Evolutionary conservation across 2,888 invertebrate species (phyloP).

Genomic region (Congeria kusceri): DNA sequence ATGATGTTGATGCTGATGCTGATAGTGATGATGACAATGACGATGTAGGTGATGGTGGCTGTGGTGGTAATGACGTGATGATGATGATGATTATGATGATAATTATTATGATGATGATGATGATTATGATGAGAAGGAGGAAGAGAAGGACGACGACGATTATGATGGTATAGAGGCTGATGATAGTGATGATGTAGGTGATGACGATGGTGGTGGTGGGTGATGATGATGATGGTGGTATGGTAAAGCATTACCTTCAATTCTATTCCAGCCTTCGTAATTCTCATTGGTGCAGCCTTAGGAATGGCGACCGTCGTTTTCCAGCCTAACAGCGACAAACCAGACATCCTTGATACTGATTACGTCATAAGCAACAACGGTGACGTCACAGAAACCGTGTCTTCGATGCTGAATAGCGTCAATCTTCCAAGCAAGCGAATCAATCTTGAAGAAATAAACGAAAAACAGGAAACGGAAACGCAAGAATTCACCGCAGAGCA

Average conservation of each 20-base stretch:
- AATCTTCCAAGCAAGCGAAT: constrained; percentile 25
- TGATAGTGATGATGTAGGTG: no score
- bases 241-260: no score
- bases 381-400: constrained; percentile 49
- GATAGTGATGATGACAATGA: no score
- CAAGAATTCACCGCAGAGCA: constrained; percentile 37
- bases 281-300: constrained; percentile 57
- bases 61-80: not conserved
- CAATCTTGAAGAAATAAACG: constrained; percentile 20
- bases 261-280: constrained; percentile 53
- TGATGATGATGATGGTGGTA: not conserved
- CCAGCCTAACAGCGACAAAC: constrained; percentile 49
- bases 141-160: no score
- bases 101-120: no score
- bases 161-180: no score
- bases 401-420: constrained; percentile 41
- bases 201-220: not conserved
- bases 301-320: constrained; percentile 65
- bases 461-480: constrained; percentile 40
- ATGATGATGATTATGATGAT: no score
- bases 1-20: no score
- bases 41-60: not conserved
- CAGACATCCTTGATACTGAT: constrained; percentile 51
- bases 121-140: no score
- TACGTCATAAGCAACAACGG: constrained; percentile 46